phyloP scores from a whole-genome alignment of 2,113 vertebrate species.

The Chitala chitala region DNA sequence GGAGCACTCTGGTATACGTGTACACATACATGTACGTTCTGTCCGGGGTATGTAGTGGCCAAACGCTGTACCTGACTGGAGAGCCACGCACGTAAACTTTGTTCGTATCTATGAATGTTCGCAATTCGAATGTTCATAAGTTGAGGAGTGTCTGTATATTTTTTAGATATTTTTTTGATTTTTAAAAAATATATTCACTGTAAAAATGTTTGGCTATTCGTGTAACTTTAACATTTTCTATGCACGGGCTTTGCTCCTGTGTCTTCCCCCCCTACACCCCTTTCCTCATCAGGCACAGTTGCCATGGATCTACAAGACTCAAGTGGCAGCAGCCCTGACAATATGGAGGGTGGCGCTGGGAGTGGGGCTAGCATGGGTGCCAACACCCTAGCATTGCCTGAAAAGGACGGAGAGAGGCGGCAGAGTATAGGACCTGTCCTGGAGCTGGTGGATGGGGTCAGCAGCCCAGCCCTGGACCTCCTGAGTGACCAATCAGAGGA shows the following conservation, averaged over 20 bases:
- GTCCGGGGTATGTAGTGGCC: too few species aligned
- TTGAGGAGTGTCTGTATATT: too few species aligned
- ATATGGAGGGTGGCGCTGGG: constrained; percentile 36
- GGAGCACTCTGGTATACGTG: too few species aligned
- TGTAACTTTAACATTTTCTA: not conserved
- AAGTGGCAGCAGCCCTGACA: constrained; percentile 15
- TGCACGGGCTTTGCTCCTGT: not conserved
- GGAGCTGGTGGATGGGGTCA: constrained; percentile 68
- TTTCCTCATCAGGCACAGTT: constrained; percentile 59
- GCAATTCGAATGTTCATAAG: too few species aligned
- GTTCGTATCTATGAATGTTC: too few species aligned
- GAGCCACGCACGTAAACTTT: too few species aligned
- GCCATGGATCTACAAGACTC: constrained; percentile 58
- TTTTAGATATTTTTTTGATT: too few species aligned
- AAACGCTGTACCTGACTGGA: too few species aligned
- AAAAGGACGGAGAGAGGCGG: not conserved
- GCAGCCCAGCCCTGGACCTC: constrained; percentile 63
- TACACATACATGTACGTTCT: too few species aligned
- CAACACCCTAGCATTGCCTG: constrained; percentile 4
- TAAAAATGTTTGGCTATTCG: too few species aligned
- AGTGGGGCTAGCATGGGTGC: constrained; percentile 38
- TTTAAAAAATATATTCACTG: too few species aligned
- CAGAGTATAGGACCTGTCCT: constrained; percentile 64
- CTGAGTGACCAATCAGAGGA: constrained; percentile 73
- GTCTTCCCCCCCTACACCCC: not conserved